phyloP scores from a whole-genome alignment of 2,888 invertebrate genomes.

The Drosophila picticornis region DNA sequence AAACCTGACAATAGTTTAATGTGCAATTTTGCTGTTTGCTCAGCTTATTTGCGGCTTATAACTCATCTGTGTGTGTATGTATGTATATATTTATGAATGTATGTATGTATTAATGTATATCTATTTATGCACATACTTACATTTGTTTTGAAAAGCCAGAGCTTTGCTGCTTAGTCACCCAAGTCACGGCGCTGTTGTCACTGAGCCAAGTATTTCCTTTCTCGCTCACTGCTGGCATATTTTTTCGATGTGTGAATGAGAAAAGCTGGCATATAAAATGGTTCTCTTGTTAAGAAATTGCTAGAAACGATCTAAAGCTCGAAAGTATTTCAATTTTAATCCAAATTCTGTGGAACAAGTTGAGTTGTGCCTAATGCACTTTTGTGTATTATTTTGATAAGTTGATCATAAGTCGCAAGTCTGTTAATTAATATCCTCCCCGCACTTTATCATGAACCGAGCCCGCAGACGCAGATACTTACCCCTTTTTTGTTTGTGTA shows the following conservation, averaged over 20 bases:
- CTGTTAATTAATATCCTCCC: slow-evolving; percentile 23
- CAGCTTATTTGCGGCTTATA: slow-evolving; percentile 5
- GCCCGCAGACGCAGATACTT: slow-evolving; percentile 16
- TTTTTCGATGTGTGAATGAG: background rate
- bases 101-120: background rate
- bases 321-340: background rate
- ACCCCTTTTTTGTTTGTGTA: slow-evolving; percentile 34
- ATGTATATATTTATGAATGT: background rate
- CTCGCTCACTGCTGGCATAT: background rate
- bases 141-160: background rate
- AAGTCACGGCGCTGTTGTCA: slow-evolving; percentile 8
- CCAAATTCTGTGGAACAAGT: background rate
- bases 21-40: slow-evolving; percentile 6
- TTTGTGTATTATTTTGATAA: background rate
- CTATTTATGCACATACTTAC: background rate
- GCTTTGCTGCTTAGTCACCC: slow-evolving; percentile 17
- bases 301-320: background rate
- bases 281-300: background rate
- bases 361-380: background rate
- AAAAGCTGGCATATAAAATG: background rate
- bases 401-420: background rate
- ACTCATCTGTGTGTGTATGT: background rate
- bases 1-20: background rate
- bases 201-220: background rate
- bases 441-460: slow-evolving; percentile 5